Conservation (phyloP, 2,888 invertebrate species). For the Harpalus rufipes region DNA sequence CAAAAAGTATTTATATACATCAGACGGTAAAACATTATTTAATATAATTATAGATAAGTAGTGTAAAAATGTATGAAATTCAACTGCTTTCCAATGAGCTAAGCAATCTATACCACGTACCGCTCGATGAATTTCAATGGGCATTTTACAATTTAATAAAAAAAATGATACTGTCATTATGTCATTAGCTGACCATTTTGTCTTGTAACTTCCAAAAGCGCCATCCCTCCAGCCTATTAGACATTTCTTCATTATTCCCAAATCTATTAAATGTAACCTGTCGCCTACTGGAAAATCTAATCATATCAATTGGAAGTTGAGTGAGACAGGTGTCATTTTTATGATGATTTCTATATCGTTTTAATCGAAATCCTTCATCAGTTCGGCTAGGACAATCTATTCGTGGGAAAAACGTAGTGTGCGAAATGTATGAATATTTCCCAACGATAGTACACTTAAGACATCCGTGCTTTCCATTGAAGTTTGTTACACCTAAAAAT, state of each 20-base stretch:
- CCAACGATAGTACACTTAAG: too few relatives aligned
- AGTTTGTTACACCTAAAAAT: slow-evolving; percentile 58
- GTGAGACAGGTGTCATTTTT: slow-evolving; percentile 62
- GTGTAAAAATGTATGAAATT: slow-evolving; percentile 67
- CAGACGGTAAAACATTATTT: neutral
- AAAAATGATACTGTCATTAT: slow-evolving; percentile 63
- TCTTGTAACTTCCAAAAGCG: slow-evolving; percentile 62
- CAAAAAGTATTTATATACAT: slow-evolving; percentile 64
- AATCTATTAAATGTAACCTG: slow-evolving; percentile 69
- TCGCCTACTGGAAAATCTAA: slow-evolving; percentile 70
- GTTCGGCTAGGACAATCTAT: slow-evolving; percentile 60
- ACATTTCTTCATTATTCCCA: slow-evolving; percentile 63
- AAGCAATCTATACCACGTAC: slow-evolving; percentile 63
- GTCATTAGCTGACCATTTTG: slow-evolving; percentile 65
- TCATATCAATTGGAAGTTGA: slow-evolving; percentile 70
- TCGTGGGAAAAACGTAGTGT: slow-evolving; percentile 67
- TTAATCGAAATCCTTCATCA: slow-evolving; percentile 68
- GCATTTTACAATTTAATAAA: slow-evolving; percentile 66
- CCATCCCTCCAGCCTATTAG: slow-evolving; percentile 55
- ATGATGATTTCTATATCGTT: slow-evolving; percentile 52
- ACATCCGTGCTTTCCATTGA: slow-evolving; percentile 68
- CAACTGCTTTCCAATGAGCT: slow-evolving; percentile 68
- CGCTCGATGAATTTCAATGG: slow-evolving; percentile 67
- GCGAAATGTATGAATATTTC: slow-evolving; percentile 63
- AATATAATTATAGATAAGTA: slow-evolving; percentile 65